Base-by-base conservation (phyloP, 2,797 vertebrate species). In the Furcifer pardalis region DNA sequence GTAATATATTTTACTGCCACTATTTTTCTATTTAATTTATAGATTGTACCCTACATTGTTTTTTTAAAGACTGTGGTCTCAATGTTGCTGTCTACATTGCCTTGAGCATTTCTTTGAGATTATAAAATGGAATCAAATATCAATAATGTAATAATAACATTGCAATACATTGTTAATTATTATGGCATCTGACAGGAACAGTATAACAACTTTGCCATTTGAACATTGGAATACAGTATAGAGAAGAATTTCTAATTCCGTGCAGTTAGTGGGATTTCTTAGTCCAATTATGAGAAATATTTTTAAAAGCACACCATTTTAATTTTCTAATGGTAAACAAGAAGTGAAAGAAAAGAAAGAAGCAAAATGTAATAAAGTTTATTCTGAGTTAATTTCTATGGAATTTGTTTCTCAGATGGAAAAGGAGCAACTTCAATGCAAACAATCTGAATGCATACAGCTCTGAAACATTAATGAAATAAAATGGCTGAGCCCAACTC, bases 51-150 rank as follows among this genome's bases (percentile, higher is more conserved):
- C 7, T 4, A 35, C 27, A 35, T 32, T 27, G n/a, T 77, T 71
- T 76, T 84, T 52, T 19, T 23, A n/a, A 69, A 71, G 35, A 74
- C 35, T 59, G 63, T 78, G 63, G 35, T 71, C 71, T 71, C 71
- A 59, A 37, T 30, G 21, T 77, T 46, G 12, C 56, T 71, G 77
- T 78, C 56, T 69, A n/a, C 44, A 40, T 42, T 59, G 32, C 56
- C 35, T 69, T 69, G 52, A 56, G 23, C 49, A 5, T 60, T 69
- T 23, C 46, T 32, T n/a, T 46, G 49, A 30, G 52, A 40, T 7
- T 66, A 32, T 60, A 78, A 77, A 42, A 52, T 32, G 56, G 42
- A 21, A 73, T 62, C 6, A 44, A 83, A 77, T 35, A 49, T 42
- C 25, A 68, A 35, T 30, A 49, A 75, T 23, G 68, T 59, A 15